Conservation (phyloP, 2,888 invertebrate genomes). For the Macroteleia sp. region DNA sequence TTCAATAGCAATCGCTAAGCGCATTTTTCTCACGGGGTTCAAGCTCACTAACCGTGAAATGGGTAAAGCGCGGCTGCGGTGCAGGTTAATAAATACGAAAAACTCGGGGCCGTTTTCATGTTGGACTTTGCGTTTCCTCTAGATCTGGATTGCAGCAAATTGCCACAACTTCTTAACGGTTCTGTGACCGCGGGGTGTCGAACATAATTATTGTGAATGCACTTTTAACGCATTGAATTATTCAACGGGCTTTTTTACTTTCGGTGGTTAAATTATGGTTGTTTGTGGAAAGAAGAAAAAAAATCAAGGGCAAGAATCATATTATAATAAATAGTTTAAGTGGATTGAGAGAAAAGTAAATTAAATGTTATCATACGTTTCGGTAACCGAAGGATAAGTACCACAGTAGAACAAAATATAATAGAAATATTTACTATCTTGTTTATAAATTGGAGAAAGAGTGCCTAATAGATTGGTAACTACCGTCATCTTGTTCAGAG, state of each 20-base stretch:
- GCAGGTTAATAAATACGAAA: conserved; percentile 56
- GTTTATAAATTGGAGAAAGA: too few relatives aligned
- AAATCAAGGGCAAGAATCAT: too few relatives aligned
- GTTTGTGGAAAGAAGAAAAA: too few relatives aligned
- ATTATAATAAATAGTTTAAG: too few relatives aligned
- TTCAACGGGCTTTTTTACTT: conserved; percentile 29
- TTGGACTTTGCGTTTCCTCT: conserved; percentile 26
- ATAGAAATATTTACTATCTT: too few relatives aligned
- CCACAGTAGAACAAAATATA: too few relatives aligned
- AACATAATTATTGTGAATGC: conserved; percentile 18
- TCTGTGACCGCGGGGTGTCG: conserved; percentile 30
- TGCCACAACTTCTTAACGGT: conserved; percentile 32
- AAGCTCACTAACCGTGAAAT: conserved; percentile 58
- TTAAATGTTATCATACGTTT: too few relatives aligned
- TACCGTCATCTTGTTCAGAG: too few relatives aligned
- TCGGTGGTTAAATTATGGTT: conserved; percentile 4
- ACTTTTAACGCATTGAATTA: conserved; percentile 2
- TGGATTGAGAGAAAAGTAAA: too few relatives aligned
- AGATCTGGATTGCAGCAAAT: conserved; percentile 36
- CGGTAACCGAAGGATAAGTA: too few relatives aligned
- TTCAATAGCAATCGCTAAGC: conserved; percentile 40
- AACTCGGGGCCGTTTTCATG: conserved; percentile 26
- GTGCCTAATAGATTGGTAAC: too few relatives aligned
- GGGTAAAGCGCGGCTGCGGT: conserved; percentile 42
- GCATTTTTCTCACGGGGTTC: conserved; percentile 58